A percentile compares a stretch with the other conserved stretches of the same genome.
Evolutionary conservation across 2,113 vertebrate species (phyloP).

Genomic region (Saguinus midas): DNA sequence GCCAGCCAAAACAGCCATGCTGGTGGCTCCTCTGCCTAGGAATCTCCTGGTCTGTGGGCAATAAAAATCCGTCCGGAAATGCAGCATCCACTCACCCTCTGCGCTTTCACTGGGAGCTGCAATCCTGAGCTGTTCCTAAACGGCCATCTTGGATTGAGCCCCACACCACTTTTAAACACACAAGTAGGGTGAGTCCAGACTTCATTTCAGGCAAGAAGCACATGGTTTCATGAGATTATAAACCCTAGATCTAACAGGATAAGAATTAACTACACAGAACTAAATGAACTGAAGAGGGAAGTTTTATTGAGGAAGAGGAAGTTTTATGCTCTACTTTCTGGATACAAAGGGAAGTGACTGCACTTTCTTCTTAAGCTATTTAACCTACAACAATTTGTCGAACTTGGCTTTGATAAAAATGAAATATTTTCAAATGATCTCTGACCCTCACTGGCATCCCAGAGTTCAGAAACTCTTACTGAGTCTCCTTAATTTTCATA

Average conservation of each 20-base stretch:
- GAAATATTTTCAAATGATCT: not conserved
- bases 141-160: too few species aligned
- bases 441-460: not conserved
- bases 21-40: too few species aligned
- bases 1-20: too few species aligned
- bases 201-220: not conserved
- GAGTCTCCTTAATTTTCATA: not conserved
- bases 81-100: too few species aligned
- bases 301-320: not conserved
- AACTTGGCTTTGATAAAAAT: not conserved
- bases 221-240: not conserved
- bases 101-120: too few species aligned
- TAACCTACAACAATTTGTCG: not conserved
- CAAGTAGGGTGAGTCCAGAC: not conserved
- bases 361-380: not conserved
- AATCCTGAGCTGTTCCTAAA: too few species aligned
- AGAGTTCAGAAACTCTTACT: not conserved
- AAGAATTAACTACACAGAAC: constrained; percentile 4
- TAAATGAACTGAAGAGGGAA: not conserved
- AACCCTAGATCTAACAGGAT: not conserved
- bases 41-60: too few species aligned
- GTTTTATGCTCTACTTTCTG: not conserved
- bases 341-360: not conserved
- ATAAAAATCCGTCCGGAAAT: too few species aligned
- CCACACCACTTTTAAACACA: too few species aligned